Evolutionary conservation across 2,888 invertebrate species (phyloP).

Genomic region (Amiota communis): DNA sequence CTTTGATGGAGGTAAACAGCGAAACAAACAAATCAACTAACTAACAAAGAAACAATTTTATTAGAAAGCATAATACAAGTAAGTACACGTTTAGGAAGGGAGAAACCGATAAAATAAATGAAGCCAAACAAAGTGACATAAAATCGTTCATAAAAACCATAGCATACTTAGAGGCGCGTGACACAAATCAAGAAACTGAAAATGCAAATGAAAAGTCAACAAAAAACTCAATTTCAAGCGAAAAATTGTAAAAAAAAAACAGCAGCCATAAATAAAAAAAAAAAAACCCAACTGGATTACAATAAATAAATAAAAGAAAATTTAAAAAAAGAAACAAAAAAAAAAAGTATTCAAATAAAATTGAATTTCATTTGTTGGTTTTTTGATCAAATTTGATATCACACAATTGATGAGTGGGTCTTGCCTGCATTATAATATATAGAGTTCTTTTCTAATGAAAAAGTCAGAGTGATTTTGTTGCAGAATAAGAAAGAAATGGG

Average conservation of each 20-base stretch:
- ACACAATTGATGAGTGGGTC: too few species aligned
- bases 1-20: too few species aligned
- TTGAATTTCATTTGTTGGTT: not conserved
- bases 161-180: conserved; percentile 14
- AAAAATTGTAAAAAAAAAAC: conserved; percentile 44
- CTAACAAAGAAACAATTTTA: conserved; percentile 1
- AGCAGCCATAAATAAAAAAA: conserved; percentile 36
- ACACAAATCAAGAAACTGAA: conserved; percentile 47
- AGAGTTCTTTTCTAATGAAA: too few species aligned
- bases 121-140: not conserved
- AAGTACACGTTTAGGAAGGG: not conserved
- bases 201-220: conserved; percentile 48
- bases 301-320: conserved; percentile 17
- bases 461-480: too few species aligned
- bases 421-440: too few species aligned
- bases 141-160: not conserved
- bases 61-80: conserved; percentile 34
- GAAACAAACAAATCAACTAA: too few species aligned
- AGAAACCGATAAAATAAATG: conserved; percentile 27
- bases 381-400: not conserved
- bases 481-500: too few species aligned
- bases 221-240: conserved; percentile 44
- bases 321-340: not conserved
- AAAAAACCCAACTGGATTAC: conserved; percentile 30
- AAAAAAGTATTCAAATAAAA: not conserved